Evolutionary conservation across 1,140 invertebrate species (phyloP).

Genomic region (Trachelipus rathkii): DNA sequence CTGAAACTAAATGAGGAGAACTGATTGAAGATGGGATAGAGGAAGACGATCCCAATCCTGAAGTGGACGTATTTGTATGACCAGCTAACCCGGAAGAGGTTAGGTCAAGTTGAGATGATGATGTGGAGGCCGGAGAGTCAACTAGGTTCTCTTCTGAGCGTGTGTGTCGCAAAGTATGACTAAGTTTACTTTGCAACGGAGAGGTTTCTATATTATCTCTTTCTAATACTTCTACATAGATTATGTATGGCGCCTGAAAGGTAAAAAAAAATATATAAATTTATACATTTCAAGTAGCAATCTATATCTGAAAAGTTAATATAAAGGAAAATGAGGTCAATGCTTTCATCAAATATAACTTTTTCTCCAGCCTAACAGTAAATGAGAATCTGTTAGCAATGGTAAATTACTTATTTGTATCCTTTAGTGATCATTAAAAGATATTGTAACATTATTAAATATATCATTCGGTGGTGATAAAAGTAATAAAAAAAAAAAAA

Average conservation of each 20-base stretch:
- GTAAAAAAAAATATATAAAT: neutral
- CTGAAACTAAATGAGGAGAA: conserved; percentile 42
- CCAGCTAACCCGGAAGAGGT: conserved; percentile 27
- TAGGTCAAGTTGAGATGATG: conserved; percentile 42
- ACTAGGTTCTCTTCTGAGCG: conserved; percentile 88
- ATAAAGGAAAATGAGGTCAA: no score
- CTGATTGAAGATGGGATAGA: conserved; percentile 45
- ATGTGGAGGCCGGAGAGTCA: conserved; percentile 50
- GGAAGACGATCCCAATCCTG: conserved; percentile 41
- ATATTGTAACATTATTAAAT: no score
- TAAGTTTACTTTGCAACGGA: conserved; percentile 70
- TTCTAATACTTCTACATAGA: conserved; percentile 94
- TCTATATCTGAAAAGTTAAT: no score
- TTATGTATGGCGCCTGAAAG: conserved; percentile 87
- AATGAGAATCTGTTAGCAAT: no score
- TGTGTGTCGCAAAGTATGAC: conserved; percentile 74
- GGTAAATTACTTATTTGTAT: no score
- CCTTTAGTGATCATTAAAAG: no score
- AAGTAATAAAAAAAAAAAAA: no score
- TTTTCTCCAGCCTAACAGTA: no score
- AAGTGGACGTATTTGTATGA: conserved; percentile 34
- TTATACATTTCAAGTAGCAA: no score
- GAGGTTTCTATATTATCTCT: conserved; percentile 78
- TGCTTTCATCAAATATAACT: no score
- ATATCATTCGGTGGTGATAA: no score